Base-by-base conservation (phyloP, 1,140 invertebrate species). In the Caenorhabditis inopinata region DNA sequence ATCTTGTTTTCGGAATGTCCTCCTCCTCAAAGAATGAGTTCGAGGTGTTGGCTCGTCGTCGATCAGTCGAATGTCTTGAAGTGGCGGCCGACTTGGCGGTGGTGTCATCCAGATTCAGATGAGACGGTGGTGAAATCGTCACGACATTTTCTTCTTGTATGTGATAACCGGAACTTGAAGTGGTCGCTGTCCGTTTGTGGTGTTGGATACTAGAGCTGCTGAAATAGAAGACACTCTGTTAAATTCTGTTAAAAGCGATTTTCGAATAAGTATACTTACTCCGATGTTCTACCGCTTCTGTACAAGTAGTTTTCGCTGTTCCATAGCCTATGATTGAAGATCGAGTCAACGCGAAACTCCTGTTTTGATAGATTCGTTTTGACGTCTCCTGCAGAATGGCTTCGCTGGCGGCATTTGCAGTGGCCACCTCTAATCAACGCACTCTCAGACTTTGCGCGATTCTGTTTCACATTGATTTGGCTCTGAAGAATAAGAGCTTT, bases 261-360 rank as follows among this genome's bases (percentile, higher is more conserved):
- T n/a, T n/a, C n/a, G n/a, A n/a, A n/a, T n/a, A n/a, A n/a, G n/a
- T n/a, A n/a, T n/a, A 68, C 58, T 42, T 16, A 68, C 58, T 68
- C 58, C 6, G 58, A 68, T 38, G 32, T 68, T 68, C 58, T 32
- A 68, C 58, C 38, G 11, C n/a, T 68, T 42, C 38, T 68, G 23
- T 68, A 68, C 29, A 68, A 16, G 38, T 68, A 68, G n/a, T 68
- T 68, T 16, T 68, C 58, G 23, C 58, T 68, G 38, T 68, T 68
- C 58, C 58, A 68, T 21, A 68, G n/a, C 12, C 58, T n/a, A 2
- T 68, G 58, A 68, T 12, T 68, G 2, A 68, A 38, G n/a, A 68
- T 38, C 11, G 58, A 68, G 9, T 68, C 58, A 1, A 42, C 12
- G 35, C 58, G 27, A 0, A 32, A 68, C 2, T 68, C 58, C 23